These are phyloP conservation scores for Pteruthius melanotis DNA, from an alignment of 2,113 vertebrate species.

Conservation along the genomic window DNA sequence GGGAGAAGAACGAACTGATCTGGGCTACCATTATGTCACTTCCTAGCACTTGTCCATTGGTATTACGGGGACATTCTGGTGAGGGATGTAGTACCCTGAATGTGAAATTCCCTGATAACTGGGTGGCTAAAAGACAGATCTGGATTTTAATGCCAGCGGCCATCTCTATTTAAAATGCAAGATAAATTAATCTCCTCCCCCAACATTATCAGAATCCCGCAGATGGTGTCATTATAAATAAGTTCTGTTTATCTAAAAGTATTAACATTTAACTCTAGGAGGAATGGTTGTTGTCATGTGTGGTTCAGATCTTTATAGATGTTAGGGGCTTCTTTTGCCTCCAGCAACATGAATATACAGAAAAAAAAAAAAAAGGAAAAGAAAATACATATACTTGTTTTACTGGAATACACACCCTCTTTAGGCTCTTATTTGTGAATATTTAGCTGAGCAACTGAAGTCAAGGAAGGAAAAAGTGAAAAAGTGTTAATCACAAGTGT, in stretches of 20 bases:
- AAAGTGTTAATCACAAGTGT: background rate
- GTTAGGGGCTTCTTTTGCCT: slow-evolving; percentile 13
- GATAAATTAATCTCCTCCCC: slow-evolving; percentile 59
- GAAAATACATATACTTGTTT: background rate
- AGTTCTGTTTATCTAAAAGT: slow-evolving; percentile 61
- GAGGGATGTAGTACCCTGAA: background rate
- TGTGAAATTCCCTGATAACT: slow-evolving; percentile 48
- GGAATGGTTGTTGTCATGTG: slow-evolving; percentile 32
- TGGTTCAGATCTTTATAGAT: slow-evolving; percentile 42
- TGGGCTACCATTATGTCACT: background rate
- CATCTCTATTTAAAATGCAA: slow-evolving; percentile 65
- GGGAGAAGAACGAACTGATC: background rate
- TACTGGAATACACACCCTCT: background rate
- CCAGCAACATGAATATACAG: background rate
- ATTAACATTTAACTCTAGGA: slow-evolving; percentile 59
- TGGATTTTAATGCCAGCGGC: slow-evolving; percentile 39
- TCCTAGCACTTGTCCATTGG: background rate
- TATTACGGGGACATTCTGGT: background rate
- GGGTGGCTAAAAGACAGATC: slow-evolving; percentile 40
- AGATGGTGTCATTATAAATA: slow-evolving; percentile 61
- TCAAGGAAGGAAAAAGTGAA: background rate
- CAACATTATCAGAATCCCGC: slow-evolving; percentile 48
- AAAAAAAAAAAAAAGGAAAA: background rate
- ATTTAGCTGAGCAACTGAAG: background rate
- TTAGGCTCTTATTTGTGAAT: background rate